A percentile compares a stretch with the other conserved stretches of the same genome.
Conservation (phyloP, 2,113 vertebrate genomes). For the Periophthalmus modestus region DNA sequence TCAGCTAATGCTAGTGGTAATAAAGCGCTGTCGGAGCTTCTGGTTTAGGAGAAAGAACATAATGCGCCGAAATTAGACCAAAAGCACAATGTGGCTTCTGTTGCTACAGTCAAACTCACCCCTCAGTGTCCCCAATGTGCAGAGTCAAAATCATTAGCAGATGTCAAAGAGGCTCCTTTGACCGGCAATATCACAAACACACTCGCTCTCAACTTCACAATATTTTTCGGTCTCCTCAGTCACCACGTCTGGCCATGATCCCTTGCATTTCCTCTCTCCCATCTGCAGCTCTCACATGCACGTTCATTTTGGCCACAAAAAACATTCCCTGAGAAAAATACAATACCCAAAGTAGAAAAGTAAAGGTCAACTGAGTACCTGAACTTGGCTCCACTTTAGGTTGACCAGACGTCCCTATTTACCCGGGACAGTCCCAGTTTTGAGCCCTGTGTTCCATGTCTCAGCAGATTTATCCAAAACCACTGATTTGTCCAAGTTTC, state of each 20-base stretch:
- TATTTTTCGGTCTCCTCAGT: conserved; percentile 54
- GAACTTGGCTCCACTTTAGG: background rate
- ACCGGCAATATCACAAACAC: conserved; percentile 54
- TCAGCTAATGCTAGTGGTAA: conserved; percentile 37
- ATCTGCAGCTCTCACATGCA: conserved; percentile 3
- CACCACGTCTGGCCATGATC: conserved; percentile 35
- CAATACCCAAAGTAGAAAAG: conserved; percentile 11
- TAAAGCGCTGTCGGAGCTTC: conserved; percentile 24
- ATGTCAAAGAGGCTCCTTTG: conserved; percentile 64
- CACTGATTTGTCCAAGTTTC: too few relatives aligned
- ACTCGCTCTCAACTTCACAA: conserved; percentile 32
- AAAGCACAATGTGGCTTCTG: conserved; percentile 80
- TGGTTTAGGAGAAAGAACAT: conserved; percentile 51
- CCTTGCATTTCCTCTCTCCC: conserved; percentile 35
- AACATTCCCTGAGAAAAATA: conserved; percentile 28
- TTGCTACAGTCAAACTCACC: conserved; percentile 69
- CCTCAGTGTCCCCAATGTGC: conserved; percentile 65
- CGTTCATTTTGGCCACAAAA: conserved; percentile 27
- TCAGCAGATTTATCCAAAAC: too few relatives aligned
- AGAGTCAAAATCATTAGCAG: conserved; percentile 78
- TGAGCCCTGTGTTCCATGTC: too few relatives aligned
- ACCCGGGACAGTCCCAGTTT: too few relatives aligned
- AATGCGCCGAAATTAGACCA: conserved; percentile 68
- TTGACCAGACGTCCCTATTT: too few relatives aligned
- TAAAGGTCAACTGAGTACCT: conserved; percentile 9